Percentiles rank a stretch among this genome's conserved stretches.
These are phyloP conservation scores for Hartigia nigra DNA, from an alignment of 2,888 invertebrate genomes.

Conservation along the genomic window DNA sequence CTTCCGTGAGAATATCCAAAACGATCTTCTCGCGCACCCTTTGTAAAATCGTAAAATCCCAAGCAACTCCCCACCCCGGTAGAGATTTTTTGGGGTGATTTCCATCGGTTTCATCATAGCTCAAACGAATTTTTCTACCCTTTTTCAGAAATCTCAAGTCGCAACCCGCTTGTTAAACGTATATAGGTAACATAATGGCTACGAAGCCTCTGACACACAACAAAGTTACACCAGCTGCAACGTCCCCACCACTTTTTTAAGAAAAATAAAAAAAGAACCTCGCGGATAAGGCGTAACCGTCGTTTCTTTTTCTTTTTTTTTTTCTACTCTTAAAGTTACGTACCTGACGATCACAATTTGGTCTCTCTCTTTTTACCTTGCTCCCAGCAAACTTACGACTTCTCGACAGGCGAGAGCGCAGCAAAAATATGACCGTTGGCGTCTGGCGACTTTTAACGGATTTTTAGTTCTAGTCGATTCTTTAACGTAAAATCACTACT, in stretches of 20 bases:
- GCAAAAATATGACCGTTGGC: background rate
- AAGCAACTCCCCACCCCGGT: background rate
- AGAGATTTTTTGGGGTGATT: slow-evolving; percentile 47
- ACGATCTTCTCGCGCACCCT: slow-evolving; percentile 16
- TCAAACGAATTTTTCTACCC: slow-evolving; percentile 9
- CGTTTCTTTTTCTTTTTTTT: slow-evolving; percentile 12
- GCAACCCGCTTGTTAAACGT: background rate
- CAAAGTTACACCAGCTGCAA: slow-evolving; percentile 29
- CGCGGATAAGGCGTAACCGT: slow-evolving; percentile 38
- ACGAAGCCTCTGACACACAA: background rate
- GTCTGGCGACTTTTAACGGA: background rate
- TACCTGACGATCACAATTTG: background rate
- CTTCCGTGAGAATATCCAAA: slow-evolving; percentile 38
- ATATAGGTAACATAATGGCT: background rate
- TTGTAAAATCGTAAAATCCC: slow-evolving; percentile 20
- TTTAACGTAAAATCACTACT: background rate
- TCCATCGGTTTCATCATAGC: slow-evolving; percentile 36
- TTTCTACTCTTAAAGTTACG: background rate
- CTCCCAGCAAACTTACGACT: background rate
- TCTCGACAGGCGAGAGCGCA: background rate
- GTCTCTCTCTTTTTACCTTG: background rate
- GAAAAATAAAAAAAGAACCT: background rate
- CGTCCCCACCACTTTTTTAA: slow-evolving; percentile 17
- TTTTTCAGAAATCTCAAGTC: background rate
- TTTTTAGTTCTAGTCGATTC: background rate